Evolutionary conservation across 2,888 invertebrate genomes (phyloP), one percentile per base, ranked within the genome.

Genomic region (Beris chalybata): DNA sequence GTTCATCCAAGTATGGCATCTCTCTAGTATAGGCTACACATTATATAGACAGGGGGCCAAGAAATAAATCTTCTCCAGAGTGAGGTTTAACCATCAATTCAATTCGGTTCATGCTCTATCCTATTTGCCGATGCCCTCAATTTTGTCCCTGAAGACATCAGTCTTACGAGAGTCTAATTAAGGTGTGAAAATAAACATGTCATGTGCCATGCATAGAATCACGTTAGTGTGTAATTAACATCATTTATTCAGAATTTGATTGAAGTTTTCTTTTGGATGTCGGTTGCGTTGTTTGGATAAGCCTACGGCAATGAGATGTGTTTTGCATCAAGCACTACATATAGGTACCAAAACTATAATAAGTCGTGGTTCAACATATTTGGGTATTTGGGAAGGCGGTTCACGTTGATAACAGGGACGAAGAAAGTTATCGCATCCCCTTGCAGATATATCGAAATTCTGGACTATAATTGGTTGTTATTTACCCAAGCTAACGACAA

Each of bases 111-210:
- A 53, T 31, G 53, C 6, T n/a, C 12, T 30, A 53, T 53, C 31
- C 30, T 30, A 30, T 53, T 11, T 29, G 30, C 30, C 30, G 22
- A 3, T 52, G 52, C 22, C 52, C 6, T 5, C 30, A 38, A 38
- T 38, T 38, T 38, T 38, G 38, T 53, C 30, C 7, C 53, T 29
- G 9, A 30, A 53, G 29, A 30, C 31, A 53, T 53, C 31, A 29
- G n/a, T n/a, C 53, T 5, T 52, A 22, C 5, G 22, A 13, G 30
- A 48, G 57, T 61, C 65, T 65, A 59, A 67, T 67, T 67, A 67
- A 65, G 67, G 67, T 67, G 67, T 65, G 65, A 59, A 65, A 65
- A 65, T 65, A 65, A 65, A 57, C 67, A 65, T 59, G 67, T 67
- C 67, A 67, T 44, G 61, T 44, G 57, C 65, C 59, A 55, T 15